A percentile compares a stretch with the other conserved stretches of the same genome.
phyloP scores from a whole-genome alignment of 2,113 vertebrate species.

The Actenoides lindsayi region DNA sequence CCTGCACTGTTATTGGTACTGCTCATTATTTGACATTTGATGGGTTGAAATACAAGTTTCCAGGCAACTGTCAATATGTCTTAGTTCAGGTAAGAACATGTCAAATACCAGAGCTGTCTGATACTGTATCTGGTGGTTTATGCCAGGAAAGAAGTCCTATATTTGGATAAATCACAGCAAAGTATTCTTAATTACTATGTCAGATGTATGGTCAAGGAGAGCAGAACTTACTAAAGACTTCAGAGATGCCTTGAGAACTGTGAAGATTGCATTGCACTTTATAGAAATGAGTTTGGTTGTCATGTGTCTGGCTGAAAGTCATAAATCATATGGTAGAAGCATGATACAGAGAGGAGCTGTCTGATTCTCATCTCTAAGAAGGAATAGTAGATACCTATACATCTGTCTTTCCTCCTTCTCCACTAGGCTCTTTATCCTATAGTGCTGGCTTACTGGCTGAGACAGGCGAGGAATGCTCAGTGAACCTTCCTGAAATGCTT shows the following conservation, averaged over 20 bases:
- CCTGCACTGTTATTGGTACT: slow-evolving; percentile 85
- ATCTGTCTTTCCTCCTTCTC: neutral
- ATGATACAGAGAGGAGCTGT: neutral
- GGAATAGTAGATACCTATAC: neutral
- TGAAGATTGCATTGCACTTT: neutral
- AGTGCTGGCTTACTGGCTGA: neutral
- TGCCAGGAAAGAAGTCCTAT: neutral
- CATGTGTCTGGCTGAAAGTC: neutral
- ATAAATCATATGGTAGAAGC: neutral
- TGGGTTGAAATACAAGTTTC: slow-evolving; percentile 89
- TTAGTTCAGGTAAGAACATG: slow-evolving; percentile 86
- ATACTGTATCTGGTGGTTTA: neutral
- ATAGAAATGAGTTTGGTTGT: neutral
- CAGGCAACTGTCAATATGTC: slow-evolving; percentile 92
- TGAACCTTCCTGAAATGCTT: neutral
- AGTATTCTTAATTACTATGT: neutral
- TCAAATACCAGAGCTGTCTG: neutral
- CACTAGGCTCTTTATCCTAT: neutral
- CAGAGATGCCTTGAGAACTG: neutral
- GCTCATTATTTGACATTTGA: slow-evolving; percentile 94
- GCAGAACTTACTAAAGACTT: neutral
- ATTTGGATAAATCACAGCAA: neutral
- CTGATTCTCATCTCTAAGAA: neutral
- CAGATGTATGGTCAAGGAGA: neutral
- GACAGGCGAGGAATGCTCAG: neutral